phyloP scores from a whole-genome alignment of 2,797 vertebrate species.

The Lepilemur ruficaudatus region DNA sequence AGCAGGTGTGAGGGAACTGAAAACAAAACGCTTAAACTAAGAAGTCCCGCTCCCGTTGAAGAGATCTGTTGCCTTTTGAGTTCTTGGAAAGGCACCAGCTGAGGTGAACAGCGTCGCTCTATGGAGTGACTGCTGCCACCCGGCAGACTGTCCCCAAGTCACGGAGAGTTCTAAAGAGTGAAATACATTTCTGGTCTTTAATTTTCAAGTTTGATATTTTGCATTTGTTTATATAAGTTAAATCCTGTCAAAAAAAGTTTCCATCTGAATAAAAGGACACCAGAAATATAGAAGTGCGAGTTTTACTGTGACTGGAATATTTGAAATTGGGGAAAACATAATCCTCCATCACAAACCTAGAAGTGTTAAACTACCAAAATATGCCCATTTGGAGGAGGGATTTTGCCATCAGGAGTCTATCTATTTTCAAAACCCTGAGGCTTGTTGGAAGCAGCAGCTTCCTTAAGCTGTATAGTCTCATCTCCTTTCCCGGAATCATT shows the following conservation, averaged over 20 bases:
- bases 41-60: constrained; percentile 52
- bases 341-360: not conserved
- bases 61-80: constrained; percentile 43
- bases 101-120: constrained; percentile 61
- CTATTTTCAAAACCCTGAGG: not conserved
- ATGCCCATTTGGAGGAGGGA: not conserved
- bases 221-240: not conserved
- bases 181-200: constrained; percentile 30
- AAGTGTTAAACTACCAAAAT: not conserved
- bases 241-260: constrained; percentile 7
- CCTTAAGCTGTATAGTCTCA: not conserved
- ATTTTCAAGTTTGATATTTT: constrained; percentile 49
- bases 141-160: constrained; percentile 64
- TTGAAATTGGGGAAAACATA: not conserved
- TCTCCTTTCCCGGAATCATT: not conserved
- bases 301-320: not conserved
- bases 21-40: constrained; percentile 69
- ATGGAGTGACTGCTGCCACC: constrained; percentile 35
- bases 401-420: not conserved
- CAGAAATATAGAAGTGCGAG: constrained; percentile 1
- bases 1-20: constrained; percentile 78
- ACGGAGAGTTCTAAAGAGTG: not conserved
- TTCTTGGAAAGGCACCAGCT: constrained; percentile 69
- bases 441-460: not conserved
- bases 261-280: not conserved